phyloP scores from a whole-genome alignment of 2,113 vertebrate genomes.

The Tautogolabrus adspersus region DNA sequence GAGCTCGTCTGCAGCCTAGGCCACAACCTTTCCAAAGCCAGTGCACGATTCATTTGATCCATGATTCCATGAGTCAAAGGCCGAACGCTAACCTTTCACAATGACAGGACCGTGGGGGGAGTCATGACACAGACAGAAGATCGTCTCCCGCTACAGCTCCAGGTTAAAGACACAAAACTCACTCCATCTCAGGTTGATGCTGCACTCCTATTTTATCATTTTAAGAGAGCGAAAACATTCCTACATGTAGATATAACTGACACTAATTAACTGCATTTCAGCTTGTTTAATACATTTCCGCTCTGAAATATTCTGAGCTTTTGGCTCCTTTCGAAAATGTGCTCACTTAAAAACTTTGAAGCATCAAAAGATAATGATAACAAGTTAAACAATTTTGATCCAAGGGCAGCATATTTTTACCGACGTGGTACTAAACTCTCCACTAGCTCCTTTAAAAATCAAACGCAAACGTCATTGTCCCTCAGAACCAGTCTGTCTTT shows the following conservation, averaged over 20 bases:
- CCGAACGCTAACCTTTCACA: constrained; percentile 65
- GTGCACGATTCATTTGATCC: constrained; percentile 68
- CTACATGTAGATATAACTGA: no score
- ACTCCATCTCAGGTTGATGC: neutral
- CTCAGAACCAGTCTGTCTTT: no score
- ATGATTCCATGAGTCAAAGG: constrained; percentile 63
- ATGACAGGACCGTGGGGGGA: constrained; percentile 41
- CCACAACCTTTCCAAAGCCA: constrained; percentile 65
- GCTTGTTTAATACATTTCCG: neutral
- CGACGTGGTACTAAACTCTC: no score
- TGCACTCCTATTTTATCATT: neutral
- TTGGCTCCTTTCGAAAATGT: neutral
- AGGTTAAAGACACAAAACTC: constrained; percentile 38
- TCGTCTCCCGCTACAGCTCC: constrained; percentile 33
- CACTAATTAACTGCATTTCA: neutral
- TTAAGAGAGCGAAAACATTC: neutral
- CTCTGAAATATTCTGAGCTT: no score
- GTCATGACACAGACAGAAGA: constrained; percentile 54
- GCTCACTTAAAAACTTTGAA: constrained; percentile 2
- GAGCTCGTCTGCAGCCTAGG: constrained; percentile 32
- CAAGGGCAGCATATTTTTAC: neutral
- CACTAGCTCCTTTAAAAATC: constrained; percentile 2
- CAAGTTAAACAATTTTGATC: neutral
- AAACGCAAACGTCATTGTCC: no score
- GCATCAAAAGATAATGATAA: constrained; percentile 19